A percentile compares a stretch with the other conserved stretches of the same genome.
These are phyloP conservation scores for Drosophila funebris DNA, from an alignment of 1,140 invertebrate species.

Conservation along the genomic window DNA sequence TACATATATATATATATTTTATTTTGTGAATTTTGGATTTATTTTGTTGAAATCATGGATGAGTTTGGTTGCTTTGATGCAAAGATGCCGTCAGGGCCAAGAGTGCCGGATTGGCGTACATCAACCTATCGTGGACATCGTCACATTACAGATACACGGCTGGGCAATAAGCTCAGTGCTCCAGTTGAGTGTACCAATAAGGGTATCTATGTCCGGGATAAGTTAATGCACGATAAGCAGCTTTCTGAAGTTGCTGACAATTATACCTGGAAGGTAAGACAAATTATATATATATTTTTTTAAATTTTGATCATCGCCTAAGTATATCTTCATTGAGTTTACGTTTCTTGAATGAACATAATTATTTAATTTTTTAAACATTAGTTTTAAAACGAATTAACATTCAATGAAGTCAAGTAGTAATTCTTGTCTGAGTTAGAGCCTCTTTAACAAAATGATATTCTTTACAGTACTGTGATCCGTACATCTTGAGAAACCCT, in stretches of 20 bases:
- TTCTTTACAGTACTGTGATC: conserved; percentile 51
- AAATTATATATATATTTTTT: background rate
- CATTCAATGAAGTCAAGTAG: no score
- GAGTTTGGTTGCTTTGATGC: conserved; percentile 75
- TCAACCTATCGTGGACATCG: conserved; percentile 67
- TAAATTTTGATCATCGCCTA: no score
- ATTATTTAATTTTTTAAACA: no score
- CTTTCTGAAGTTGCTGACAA: conserved; percentile 51
- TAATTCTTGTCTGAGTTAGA: no score
- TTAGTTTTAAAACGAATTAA: no score
- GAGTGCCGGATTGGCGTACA: conserved; percentile 65
- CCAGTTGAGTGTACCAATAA: conserved; percentile 47
- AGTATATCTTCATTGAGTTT: no score
- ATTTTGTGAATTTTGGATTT: conserved; percentile 13
- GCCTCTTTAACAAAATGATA: no score
- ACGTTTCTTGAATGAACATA: no score
- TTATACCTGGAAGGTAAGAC: conserved; percentile 64
- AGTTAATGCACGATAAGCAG: conserved; percentile 53
- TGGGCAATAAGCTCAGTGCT: conserved; percentile 53
- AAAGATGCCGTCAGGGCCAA: conserved; percentile 48
- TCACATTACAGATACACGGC: conserved; percentile 60
- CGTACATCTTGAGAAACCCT: conserved; percentile 60
- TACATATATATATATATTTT: background rate
- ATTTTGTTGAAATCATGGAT: conserved; percentile 52
- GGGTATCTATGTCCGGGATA: conserved; percentile 60